Base-by-base conservation (phyloP, 2,113 vertebrate genomes). In the Cryptotis parvus region DNA sequence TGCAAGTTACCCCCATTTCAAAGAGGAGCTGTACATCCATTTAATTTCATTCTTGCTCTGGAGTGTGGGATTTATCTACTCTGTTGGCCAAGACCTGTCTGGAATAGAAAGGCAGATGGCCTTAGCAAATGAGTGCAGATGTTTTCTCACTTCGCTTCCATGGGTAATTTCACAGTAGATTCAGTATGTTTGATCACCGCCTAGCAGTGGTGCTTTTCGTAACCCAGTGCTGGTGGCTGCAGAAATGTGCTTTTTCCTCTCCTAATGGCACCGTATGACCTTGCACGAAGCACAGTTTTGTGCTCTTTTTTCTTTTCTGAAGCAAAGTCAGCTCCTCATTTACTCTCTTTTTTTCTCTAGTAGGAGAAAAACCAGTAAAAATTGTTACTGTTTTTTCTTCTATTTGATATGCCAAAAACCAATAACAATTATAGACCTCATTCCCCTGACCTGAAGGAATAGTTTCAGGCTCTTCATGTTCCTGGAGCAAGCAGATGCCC, bases 61-160 rank as follows among this genome's bases (percentile, higher is more conserved):
- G 27, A 80, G 27, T 37, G 24, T 3, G n/a, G n/a, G 15, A 66
- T 65, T 27, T 43, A 33, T 24, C 4, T 73, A 29, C 58, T 55
- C 63, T 22, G 72, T 74, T 82, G 3, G 45, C 70, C 26, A 81
- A 88, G 55, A 18, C 1, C 8, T 35, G 20, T 18, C 16, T 33
- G 43, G 22, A 49, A 45, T 20, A 72, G 43, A 52, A 35, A 52
- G 31, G 66, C 85, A 83, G 58, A 27, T 41, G 3, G 27, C n/a
- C 78, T 91, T 82, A 58, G 65, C 68, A 92, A 79, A 92, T 35
- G 12, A 39, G 55, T 82, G 14, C n/a, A 79, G 78, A 73, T 37
- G 61, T 84, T 91, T 87, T 79, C 41, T 91, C 52, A 29, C 11
- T 79, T 94, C 37, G 70, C 20, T 77, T 68, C 72, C 63, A 73